Base-by-base conservation (phyloP, 2,797 vertebrate species). In the Leptatherina wallacei region DNA sequence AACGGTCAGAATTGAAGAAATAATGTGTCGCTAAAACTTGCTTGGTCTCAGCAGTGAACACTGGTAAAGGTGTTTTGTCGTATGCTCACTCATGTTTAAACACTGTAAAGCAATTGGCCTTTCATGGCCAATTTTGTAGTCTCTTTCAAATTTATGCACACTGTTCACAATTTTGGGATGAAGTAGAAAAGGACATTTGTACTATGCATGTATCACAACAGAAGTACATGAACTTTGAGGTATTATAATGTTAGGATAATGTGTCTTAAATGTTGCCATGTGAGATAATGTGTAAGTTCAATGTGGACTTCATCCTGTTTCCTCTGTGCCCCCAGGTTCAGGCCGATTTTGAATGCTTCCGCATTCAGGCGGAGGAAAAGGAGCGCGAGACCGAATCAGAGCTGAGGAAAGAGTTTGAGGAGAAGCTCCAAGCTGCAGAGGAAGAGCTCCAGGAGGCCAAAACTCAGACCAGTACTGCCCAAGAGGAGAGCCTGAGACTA, bases 381-480 rank as follows among this genome's bases (percentile, higher is more conserved):
- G 95, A 95, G 71, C 89, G 85, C 12, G 93, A 86, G 83, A 90
- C 78, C 0, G 95, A 96, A 85, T 78, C 80, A 0, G 95, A 95
- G 75, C 85, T 94, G 76, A 94, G 92, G 68, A 93, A 91, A 44
- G 94, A 90, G 82, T 95, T 94, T 42, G 93, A 96, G 91, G 94
- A 93, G 69, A 92, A 91, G 61, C 83, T 95, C 32, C 91, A 86
- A 35, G 84, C 80, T 67, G 87, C 93, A 1, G 90, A 94, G 74
- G 89, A 89, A 70, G 93, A 92, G 80, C 92, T 93, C 64, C 93
- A 88, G 83, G 86, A 86, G 65, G 90, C 92, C 83, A 82, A 84
- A 74, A 82, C 77, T 47, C 89, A 92, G 71, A 74, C 91, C 65
- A 68, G 68, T 4, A 61, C 65, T 4, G 59, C 87, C 68, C 89